phyloP scores from a whole-genome alignment of 2,888 invertebrate genomes.

The Drosophila mulleri region DNA sequence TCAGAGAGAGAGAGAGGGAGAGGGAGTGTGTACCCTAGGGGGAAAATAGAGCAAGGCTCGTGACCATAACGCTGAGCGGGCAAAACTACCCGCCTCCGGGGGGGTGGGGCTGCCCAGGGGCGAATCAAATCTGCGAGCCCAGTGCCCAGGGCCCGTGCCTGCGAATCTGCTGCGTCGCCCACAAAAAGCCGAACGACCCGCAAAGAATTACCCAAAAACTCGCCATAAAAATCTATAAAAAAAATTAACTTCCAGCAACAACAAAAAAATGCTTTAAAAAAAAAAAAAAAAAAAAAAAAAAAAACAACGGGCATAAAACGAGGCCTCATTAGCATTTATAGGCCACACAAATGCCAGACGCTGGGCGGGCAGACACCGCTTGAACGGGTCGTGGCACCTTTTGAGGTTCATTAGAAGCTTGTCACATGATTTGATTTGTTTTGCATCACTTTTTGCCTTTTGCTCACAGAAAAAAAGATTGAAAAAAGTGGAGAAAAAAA shows the following conservation, averaged over 20 bases:
- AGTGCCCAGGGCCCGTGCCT: conserved; percentile 3
- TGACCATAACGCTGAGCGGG: conserved; percentile 57
- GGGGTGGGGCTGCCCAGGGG: conserved; percentile 12
- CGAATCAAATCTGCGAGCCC: conserved; percentile 36
- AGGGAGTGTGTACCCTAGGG: conserved; percentile 52
- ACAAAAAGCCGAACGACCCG: conserved; percentile 56
- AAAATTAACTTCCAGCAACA: conserved; percentile 41
- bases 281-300: neutral
- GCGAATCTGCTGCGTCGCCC: conserved; percentile 16
- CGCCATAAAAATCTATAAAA: conserved; percentile 75
- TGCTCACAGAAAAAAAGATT: conserved; percentile 1
- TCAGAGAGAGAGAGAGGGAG: neutral
- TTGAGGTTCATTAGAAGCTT: conserved; percentile 75
- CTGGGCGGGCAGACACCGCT: conserved; percentile 12
- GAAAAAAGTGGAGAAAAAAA: conserved; percentile 12
- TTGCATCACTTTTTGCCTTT: conserved; percentile 14
- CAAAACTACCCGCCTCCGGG: conserved; percentile 50
- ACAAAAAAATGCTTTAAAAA: neutral
- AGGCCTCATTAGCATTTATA: conserved; percentile 75
- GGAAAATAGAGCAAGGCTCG: conserved; percentile 30
- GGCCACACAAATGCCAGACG: conserved; percentile 70
- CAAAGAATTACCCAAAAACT: conserved; percentile 73
- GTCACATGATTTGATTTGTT: conserved; percentile 78
- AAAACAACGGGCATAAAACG: conserved; percentile 28
- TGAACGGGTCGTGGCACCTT: conserved; percentile 41